Evolutionary conservation across 2,113 vertebrate species (phyloP), one percentile per base, ranked within the genome.

Genomic region (Eira barbara): DNA sequence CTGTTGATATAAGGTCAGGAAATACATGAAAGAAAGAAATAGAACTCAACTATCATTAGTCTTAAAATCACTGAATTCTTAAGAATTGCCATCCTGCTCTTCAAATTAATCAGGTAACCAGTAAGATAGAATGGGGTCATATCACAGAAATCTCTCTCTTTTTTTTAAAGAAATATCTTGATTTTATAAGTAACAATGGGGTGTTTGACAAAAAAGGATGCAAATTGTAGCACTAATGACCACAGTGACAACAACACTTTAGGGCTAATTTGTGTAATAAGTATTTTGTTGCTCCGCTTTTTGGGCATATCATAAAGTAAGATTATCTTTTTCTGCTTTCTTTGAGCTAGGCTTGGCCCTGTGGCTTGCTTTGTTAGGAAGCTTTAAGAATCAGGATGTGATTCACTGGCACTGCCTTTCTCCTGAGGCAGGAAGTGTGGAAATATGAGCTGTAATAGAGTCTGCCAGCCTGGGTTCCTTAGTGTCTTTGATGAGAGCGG

Each of bases 1-100:
- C 79, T 82, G 47, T 39, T 96, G 67, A 91, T 74, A 69, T 21
- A 93, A 79, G n/a, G 87, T 97, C 74, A 95, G 69, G 93, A 98
- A 94, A 91, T 52, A 74, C 21, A 80, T 63, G 67, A 55, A 95
- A 89, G 78, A 71, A 94, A 92, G 76, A 92, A 89, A 92, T 55
- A 55, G 3, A 76, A 61, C 27, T n/a, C 6, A 29, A 39, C 20
- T 83, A 31, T 27, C 25, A 73, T 17, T 31, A 73, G 25, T 92
- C 89, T 47, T 21, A 23, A 83, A 95, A 93, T 71, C 65, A 84
- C 1, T 86, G 14, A 23, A 59, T 69, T 87, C 21, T 96, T 82
- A 74, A 65, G 39, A 89, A 94, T 7, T 93, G 20, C 21, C 21
- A 73, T 42, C 42, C 7, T 71, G 80, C 8, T 90, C 21, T 29